phyloP scores from a whole-genome alignment of 1,140 invertebrate genomes.

The Teleogryllus occipitalis region DNA sequence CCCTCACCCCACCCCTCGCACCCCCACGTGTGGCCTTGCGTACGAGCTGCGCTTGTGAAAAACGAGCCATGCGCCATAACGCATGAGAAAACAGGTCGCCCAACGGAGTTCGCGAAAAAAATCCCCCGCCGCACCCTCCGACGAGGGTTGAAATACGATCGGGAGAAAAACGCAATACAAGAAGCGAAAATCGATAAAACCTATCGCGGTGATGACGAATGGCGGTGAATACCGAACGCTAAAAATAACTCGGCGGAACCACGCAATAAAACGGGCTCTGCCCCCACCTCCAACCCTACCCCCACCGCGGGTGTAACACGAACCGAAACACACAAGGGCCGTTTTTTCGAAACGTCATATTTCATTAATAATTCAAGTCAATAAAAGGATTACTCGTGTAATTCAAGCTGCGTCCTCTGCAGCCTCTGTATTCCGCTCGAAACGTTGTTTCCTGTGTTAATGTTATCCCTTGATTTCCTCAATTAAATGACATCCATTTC shows the following conservation, averaged over 20 bases:
- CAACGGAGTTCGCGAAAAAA: background rate
- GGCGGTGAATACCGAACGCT: background rate
- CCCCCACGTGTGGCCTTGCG: no score
- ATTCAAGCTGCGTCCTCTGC: background rate
- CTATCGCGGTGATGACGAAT: background rate
- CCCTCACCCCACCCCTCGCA: background rate
- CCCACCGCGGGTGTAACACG: background rate
- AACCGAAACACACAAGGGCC: background rate
- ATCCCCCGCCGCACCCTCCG: no score
- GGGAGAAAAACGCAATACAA: background rate
- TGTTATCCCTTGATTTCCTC: background rate
- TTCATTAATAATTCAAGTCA: background rate
- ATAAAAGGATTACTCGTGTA: background rate
- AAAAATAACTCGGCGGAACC: background rate
- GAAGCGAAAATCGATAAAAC: background rate
- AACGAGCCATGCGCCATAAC: background rate
- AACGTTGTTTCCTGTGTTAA: background rate
- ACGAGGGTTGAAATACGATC: background rate
- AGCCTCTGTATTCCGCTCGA: background rate
- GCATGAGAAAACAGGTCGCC: background rate
- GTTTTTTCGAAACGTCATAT: background rate
- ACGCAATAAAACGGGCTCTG: background rate
- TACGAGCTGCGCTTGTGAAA: background rate
- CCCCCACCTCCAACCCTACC: no score
- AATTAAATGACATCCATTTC: background rate